Evolutionary conservation across 2,888 invertebrate species (phyloP).

Genomic region (Lordiphosa fenestrarum): DNA sequence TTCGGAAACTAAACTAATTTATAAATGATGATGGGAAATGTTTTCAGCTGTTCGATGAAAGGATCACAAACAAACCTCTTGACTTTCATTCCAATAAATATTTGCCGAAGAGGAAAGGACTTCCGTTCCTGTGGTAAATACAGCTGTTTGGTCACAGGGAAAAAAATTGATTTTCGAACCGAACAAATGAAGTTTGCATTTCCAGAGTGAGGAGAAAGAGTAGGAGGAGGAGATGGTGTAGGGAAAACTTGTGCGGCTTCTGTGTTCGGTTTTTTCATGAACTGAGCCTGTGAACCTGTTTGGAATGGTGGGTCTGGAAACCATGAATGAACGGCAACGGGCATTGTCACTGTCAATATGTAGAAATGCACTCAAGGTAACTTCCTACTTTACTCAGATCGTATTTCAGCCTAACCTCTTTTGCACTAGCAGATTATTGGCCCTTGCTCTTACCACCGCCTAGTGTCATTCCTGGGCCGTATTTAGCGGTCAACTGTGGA

Average conservation of each 20-base stretch:
- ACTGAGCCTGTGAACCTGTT: slow-evolving; percentile 72
- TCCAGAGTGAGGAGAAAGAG: slow-evolving; percentile 19
- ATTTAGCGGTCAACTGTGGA: slow-evolving; percentile 60
- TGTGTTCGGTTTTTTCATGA: slow-evolving; percentile 28
- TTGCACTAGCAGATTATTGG: slow-evolving; percentile 57
- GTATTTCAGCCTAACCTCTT: slow-evolving; percentile 68
- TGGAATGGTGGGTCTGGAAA: slow-evolving; percentile 47
- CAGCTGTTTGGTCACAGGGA: slow-evolving; percentile 3
- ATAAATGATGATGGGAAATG: slow-evolving; percentile 12
- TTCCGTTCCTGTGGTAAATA: slow-evolving; percentile 8
- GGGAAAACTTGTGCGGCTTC: slow-evolving; percentile 66
- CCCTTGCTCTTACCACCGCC: slow-evolving; percentile 19
- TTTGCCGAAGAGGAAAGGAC: slow-evolving; percentile 45
- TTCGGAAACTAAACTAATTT: slow-evolving; percentile 24
- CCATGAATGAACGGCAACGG: slow-evolving; percentile 66
- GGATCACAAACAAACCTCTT: slow-evolving; percentile 61
- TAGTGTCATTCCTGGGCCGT: slow-evolving; percentile 5
- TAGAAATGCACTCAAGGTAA: slow-evolving; percentile 79
- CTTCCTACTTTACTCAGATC: slow-evolving; percentile 71
- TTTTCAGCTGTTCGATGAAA: slow-evolving; percentile 54
- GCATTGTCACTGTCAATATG: slow-evolving; percentile 68
- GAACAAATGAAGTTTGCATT: slow-evolving; percentile 42
- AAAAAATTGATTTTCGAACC: slow-evolving; percentile 23
- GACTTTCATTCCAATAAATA: slow-evolving; percentile 46
- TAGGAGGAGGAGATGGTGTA: slow-evolving; percentile 8